phyloP scores from a whole-genome alignment of 2,888 invertebrate genomes.

The Pristionchus japonicus region DNA sequence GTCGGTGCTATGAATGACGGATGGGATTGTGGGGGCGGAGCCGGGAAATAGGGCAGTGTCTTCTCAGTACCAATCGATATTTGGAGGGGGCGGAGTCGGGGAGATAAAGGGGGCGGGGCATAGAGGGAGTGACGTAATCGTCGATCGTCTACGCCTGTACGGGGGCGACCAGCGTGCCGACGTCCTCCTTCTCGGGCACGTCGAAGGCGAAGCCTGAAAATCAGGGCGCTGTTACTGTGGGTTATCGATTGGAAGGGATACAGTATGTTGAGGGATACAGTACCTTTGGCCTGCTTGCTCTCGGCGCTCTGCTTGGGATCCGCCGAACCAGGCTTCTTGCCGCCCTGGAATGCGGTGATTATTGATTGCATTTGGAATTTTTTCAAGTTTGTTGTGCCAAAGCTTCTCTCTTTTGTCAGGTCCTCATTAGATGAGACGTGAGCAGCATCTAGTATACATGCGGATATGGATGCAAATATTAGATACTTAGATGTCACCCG shows the following conservation, averaged over 20 bases:
- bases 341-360: not conserved
- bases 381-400: not conserved
- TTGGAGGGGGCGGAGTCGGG: not conserved
- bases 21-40: not conserved
- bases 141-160: not conserved
- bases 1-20: not conserved
- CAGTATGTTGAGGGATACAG: not conserved
- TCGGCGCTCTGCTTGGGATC: constrained; percentile 4
- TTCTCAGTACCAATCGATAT: not conserved
- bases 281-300: not conserved
- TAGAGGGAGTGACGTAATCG: not conserved
- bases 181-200: constrained; percentile 25
- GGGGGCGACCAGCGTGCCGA: not conserved
- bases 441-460: too few species aligned
- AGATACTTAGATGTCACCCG: too few species aligned
- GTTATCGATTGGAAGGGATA: not conserved
- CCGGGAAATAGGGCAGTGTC: not conserved
- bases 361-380: not conserved
- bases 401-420: not conserved
- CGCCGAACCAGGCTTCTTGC: not conserved
- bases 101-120: not conserved
- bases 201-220: constrained; percentile 25
- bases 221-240: not conserved
- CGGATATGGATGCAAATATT: too few species aligned
- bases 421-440: not conserved